Evolutionary conservation across 2,797 vertebrate species (phyloP).

Genomic region (Manis javanica): DNA sequence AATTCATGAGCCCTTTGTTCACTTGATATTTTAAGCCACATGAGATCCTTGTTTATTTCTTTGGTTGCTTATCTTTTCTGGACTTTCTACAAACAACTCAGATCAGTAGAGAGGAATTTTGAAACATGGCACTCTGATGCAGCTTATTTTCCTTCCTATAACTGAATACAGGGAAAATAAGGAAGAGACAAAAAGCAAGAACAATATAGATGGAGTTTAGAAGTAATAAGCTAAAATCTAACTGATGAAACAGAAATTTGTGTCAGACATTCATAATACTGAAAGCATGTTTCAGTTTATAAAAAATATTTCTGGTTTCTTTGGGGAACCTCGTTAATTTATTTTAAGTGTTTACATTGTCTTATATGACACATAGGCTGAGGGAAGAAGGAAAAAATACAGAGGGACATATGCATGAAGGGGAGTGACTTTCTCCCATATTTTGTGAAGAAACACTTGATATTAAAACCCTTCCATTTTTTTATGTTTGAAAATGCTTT

Average conservation of each 20-base stretch:
- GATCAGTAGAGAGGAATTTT: constrained; percentile 10
- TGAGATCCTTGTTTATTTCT: neutral
- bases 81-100: neutral
- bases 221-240: constrained; percentile 32
- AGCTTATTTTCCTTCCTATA: neutral
- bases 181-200: neutral
- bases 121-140: neutral
- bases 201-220: neutral
- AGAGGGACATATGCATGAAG: neutral
- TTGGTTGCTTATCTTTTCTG: neutral
- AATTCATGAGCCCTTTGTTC: neutral
- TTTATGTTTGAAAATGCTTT: constrained; percentile 39
- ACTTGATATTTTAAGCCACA: neutral
- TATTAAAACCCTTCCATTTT: constrained; percentile 49
- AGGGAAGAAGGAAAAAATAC: neutral
- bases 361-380: neutral
- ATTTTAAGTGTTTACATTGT: neutral
- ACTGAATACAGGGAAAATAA: constrained; percentile 2
- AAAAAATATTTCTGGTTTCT: neutral
- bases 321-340: neutral
- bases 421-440: neutral
- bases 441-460: neutral
- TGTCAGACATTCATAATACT: neutral
- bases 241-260: neutral
- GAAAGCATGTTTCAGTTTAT: neutral